Conservation (phyloP, 2,888 invertebrate genomes). For the Drosophila mayaguana region DNA sequence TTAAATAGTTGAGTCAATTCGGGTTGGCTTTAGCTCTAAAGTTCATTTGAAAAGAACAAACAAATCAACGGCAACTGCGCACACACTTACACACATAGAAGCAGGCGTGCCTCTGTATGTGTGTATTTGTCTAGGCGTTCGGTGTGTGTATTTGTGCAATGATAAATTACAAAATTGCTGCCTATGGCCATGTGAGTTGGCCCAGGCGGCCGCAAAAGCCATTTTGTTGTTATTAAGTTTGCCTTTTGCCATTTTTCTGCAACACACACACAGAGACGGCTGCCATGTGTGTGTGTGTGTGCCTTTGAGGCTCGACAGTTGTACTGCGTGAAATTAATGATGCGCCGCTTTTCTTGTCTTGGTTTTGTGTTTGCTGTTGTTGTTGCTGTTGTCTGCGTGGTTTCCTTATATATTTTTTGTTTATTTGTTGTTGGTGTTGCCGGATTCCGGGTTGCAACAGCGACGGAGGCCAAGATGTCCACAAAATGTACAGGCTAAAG, state of each 20-base stretch:
- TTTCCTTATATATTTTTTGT: constrained; percentile 3
- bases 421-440: constrained; percentile 6
- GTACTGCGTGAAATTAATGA: constrained; percentile 80
- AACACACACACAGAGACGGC: constrained; percentile 43
- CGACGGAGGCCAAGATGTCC: constrained; percentile 63
- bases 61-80: constrained; percentile 51
- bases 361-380: constrained; percentile 39
- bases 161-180: constrained; percentile 80
- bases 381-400: constrained; percentile 13
- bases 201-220: constrained; percentile 75
- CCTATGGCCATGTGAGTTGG: constrained; percentile 71
- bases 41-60: constrained; percentile 71
- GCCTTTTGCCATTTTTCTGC: constrained; percentile 72
- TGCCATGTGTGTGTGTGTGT: constrained; percentile 19
- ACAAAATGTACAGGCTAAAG: constrained; percentile 75
- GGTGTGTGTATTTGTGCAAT: constrained; percentile 73
- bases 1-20: constrained; percentile 60
- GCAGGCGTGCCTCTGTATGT: constrained; percentile 18
- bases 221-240: constrained; percentile 82
- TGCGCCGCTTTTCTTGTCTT: constrained; percentile 69
- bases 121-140: constrained; percentile 47
- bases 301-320: constrained; percentile 72
- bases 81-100: constrained; percentile 12
- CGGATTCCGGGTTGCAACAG: constrained; percentile 33
- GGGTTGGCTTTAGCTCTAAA: constrained; percentile 53